Evolutionary conservation across 2,888 invertebrate species (phyloP), one percentile per base, ranked within the genome.

Genomic region (Troilus luridus): DNA sequence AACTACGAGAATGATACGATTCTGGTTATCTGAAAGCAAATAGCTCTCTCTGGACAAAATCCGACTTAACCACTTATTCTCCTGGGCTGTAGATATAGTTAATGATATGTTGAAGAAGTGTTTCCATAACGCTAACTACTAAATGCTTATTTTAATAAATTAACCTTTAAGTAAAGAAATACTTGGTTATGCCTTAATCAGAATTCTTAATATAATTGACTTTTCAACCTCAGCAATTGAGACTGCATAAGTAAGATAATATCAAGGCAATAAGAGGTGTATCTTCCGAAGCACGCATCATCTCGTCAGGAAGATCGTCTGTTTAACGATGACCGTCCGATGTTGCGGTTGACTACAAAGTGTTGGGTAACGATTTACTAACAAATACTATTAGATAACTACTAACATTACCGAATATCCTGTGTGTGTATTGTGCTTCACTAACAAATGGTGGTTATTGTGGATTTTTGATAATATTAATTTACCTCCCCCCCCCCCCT

Each of bases 341-440:
- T 62, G 62, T 11, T 24, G 64, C 11, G 64, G n/a, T n/a, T 67
- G 6, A 24, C 11, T 67, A 67, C 64, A 67, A 24, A 67, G 0
- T 10, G 10, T 67, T 67, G 24, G 3, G 64, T 67, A 67, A 67
- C 24, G 11, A 24, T 41, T 67, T 67, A 67, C 62, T 62, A 21
- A 62, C 64, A 67, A 67, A 67, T 67, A 67, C 10, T 67, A 67
- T 67, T 67, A 67, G n/a, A 24, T 24, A 67, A 67, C n/a, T 67
- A 11, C 64, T 67, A 67, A 67, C 14, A 67, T 67, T 67, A 67
- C 64, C n/a, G 14, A 67, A 67, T 67, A 67, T 67, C 64, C 64
- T 67, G 64, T 67, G 24, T 24, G 24, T 24, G 24, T 67, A 24
- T 67, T 67, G 24, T 11, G n/a, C 10, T 67, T 24, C n/a, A 67